A percentile compares a stretch with the other conserved stretches of the same genome.
Conservation (phyloP, 2,888 invertebrate genomes). For the Drosophila neutralis region DNA sequence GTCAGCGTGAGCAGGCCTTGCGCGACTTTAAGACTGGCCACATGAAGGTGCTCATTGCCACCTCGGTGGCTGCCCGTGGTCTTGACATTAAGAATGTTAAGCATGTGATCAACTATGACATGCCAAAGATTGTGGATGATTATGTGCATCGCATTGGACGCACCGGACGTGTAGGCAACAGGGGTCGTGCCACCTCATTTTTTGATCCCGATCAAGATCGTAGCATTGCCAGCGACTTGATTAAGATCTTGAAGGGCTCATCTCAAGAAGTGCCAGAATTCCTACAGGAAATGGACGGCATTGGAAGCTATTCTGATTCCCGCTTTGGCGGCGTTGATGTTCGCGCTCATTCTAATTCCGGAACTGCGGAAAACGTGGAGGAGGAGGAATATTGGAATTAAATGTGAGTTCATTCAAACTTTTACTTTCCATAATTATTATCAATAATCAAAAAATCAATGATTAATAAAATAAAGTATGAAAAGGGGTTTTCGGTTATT, state of each 20-base stretch:
- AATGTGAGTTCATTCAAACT: no score
- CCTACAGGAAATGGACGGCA: conserved; percentile 86
- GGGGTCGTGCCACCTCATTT: conserved; percentile 94
- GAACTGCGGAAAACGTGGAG: no score
- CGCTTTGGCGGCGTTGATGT: conserved; percentile 91
- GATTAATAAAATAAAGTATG: no score
- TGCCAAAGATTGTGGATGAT: conserved; percentile 95
- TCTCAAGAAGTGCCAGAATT: conserved; percentile 92
- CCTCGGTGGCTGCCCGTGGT: conserved; percentile 97
- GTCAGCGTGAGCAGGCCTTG: conserved; percentile 97
- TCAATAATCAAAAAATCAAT: no score
- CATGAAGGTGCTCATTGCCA: conserved; percentile 94
- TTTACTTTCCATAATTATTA: no score
- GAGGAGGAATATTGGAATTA: no score
- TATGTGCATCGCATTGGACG: conserved; percentile 98
- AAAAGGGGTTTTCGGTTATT: conserved; percentile 66
- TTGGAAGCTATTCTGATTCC: conserved; percentile 73
- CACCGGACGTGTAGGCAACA: conserved; percentile 96
- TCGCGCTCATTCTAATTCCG: conserved; percentile 51
- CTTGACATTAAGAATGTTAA: conserved; percentile 94
- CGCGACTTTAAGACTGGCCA: conserved; percentile 92
- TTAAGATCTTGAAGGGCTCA: conserved; percentile 91
- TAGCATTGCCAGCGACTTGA: conserved; percentile 87
- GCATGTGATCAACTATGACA: conserved; percentile 96
- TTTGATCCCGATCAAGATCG: conserved; percentile 89